These are phyloP conservation scores for Pristionchus fissidentatus DNA, from an alignment of 2,888 invertebrate species.

Conservation along the genomic window DNA sequence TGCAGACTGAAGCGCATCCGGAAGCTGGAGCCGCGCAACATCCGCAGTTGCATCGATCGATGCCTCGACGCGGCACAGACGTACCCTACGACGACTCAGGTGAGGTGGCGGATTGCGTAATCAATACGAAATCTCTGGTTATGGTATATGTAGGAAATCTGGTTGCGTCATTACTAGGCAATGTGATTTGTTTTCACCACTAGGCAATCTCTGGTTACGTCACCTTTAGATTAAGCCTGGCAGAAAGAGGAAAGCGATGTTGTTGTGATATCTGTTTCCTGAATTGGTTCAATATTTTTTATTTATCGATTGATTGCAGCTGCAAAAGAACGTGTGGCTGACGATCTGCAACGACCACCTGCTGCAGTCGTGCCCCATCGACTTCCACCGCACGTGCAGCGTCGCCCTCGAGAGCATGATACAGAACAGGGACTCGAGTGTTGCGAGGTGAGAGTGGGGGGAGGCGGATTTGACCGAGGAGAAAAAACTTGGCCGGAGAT, in stretches of 20 bases:
- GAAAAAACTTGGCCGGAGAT: no score
- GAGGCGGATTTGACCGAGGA: no score
- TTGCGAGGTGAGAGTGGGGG: constrained; percentile 76
- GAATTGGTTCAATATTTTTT: background rate
- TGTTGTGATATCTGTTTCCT: background rate
- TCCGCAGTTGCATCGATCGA: constrained; percentile 61
- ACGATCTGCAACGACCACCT: constrained; percentile 86
- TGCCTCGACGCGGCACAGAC: constrained; percentile 64
- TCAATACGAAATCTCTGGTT: background rate
- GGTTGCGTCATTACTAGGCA: no score
- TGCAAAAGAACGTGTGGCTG: constrained; percentile 78
- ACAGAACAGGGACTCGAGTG: constrained; percentile 60
- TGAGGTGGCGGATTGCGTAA: constrained; percentile 4
- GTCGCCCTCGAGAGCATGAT: constrained; percentile 83
- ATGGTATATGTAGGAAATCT: background rate
- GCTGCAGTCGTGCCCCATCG: constrained; percentile 82
- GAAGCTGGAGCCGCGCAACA: constrained; percentile 54
- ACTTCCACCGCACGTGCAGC: constrained; percentile 82
- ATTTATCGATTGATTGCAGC: constrained; percentile 48
- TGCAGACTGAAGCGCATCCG: constrained; percentile 63
- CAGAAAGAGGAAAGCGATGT: background rate
- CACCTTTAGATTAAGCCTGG: no score
- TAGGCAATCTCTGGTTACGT: no score
- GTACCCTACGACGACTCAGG: constrained; percentile 58
- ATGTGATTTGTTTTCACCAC: background rate